Evolutionary conservation across 2,888 invertebrate species (phyloP).

Genomic region (Ornithoptera alexandrae): DNA sequence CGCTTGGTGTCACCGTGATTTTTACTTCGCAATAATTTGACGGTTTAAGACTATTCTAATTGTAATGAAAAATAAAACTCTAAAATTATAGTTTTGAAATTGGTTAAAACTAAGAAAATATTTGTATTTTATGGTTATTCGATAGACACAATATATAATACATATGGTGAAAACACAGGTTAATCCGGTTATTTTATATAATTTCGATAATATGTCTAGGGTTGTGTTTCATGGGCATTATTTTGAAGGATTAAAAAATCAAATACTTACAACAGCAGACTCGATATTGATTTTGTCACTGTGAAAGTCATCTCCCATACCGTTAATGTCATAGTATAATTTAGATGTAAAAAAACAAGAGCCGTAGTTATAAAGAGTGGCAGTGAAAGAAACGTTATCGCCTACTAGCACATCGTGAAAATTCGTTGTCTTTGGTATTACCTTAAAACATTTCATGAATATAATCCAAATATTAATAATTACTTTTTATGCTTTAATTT

Average conservation of each 20-base stretch:
- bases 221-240: background rate
- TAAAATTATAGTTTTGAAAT: background rate
- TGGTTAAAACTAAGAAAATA: no score
- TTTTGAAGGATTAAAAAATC: background rate
- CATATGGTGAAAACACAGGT: no score
- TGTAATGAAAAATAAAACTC: background rate
- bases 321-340: conserved; percentile 54
- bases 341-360: conserved; percentile 66
- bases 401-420: conserved; percentile 64
- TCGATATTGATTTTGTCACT: conserved; percentile 62
- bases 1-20: conserved; percentile 57
- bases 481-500: background rate
- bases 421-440: conserved; percentile 60
- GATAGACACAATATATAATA: no score
- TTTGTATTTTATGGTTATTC: no score
- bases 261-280: conserved; percentile 52
- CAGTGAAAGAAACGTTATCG: conserved; percentile 44
- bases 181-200: no score
- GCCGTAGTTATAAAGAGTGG: conserved; percentile 65
- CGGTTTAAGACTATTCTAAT: conserved; percentile 66
- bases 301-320: conserved; percentile 63
- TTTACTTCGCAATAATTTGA: conserved; percentile 58
- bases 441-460: conserved; percentile 43
- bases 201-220: background rate
- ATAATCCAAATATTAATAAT: background rate